Evolutionary conservation across 1,140 invertebrate species (phyloP).

Genomic region (Phocides pigmalion): DNA sequence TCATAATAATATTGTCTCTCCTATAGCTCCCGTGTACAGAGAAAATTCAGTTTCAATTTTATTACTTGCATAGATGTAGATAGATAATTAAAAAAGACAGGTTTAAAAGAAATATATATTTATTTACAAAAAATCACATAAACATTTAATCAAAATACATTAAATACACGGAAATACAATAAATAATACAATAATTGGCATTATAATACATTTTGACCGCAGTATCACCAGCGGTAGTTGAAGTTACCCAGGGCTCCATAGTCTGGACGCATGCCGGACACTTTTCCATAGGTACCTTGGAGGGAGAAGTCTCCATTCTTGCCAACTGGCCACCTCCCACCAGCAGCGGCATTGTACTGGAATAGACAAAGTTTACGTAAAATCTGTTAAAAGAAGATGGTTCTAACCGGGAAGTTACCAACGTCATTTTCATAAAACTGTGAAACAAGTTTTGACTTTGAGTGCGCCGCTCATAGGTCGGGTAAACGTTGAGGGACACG

Average conservation of each 20-base stretch:
- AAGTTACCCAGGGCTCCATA: conserved; percentile 49
- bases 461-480: too few species aligned
- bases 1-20: too few species aligned
- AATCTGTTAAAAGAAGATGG: not conserved
- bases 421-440: too few species aligned
- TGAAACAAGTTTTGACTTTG: too few species aligned
- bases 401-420: too few species aligned
- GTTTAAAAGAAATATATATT: not conserved
- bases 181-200: conserved; percentile 13
- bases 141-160: not conserved
- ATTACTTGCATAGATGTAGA: too few species aligned
- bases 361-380: conserved; percentile 4
- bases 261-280: conserved; percentile 39
- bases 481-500: too few species aligned
- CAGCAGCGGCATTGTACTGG: conserved; percentile 49
- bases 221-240: conserved; percentile 50
- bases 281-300: conserved; percentile 56
- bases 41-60: too few species aligned
- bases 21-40: too few species aligned
- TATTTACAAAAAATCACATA: conserved; percentile 6
- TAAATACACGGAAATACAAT: not conserved
- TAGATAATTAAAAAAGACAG: not conserved
- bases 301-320: conserved; percentile 59
- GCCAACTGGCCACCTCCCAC: conserved; percentile 56
- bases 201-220: not conserved